phyloP scores from a whole-genome alignment of 1,140 invertebrate species.

The Oryctes rhinoceros region DNA sequence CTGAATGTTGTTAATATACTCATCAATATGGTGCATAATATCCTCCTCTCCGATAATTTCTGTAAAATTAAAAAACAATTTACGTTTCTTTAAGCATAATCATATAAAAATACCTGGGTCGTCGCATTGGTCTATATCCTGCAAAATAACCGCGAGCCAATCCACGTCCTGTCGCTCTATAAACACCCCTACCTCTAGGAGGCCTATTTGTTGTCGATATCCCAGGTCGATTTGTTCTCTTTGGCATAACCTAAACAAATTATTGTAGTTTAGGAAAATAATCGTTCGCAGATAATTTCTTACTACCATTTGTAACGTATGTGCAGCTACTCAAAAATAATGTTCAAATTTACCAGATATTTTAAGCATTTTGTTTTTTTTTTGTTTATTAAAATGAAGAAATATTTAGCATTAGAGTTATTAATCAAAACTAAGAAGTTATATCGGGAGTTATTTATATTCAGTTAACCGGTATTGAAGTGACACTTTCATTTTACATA shows the following conservation, averaged over 20 bases:
- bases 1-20: constrained; percentile 37
- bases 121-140: constrained; percentile 74
- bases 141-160: constrained; percentile 71
- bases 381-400: too few species aligned
- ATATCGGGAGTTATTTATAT: too few species aligned
- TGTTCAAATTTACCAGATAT: too few species aligned
- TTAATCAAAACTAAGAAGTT: too few species aligned
- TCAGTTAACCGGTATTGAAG: too few species aligned
- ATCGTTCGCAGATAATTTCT: too few species aligned
- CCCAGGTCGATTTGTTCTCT: constrained; percentile 97
- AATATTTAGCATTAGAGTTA: too few species aligned
- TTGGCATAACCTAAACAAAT: constrained; percentile 83
- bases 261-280: background rate
- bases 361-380: too few species aligned
- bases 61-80: constrained; percentile 19
- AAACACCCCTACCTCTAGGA: constrained; percentile 74
- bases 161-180: constrained; percentile 67
- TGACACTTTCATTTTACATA: too few species aligned
- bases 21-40: constrained; percentile 41
- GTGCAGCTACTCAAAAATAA: too few species aligned
- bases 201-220: constrained; percentile 94
- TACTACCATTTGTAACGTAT: too few species aligned
- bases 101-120: constrained; percentile 64
- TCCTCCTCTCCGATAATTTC: constrained; percentile 41
- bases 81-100: background rate